A percentile compares a stretch with the other conserved stretches of the same genome.
Conservation (phyloP, 2,113 vertebrate species). For the Muntiacus reevesi region DNA sequence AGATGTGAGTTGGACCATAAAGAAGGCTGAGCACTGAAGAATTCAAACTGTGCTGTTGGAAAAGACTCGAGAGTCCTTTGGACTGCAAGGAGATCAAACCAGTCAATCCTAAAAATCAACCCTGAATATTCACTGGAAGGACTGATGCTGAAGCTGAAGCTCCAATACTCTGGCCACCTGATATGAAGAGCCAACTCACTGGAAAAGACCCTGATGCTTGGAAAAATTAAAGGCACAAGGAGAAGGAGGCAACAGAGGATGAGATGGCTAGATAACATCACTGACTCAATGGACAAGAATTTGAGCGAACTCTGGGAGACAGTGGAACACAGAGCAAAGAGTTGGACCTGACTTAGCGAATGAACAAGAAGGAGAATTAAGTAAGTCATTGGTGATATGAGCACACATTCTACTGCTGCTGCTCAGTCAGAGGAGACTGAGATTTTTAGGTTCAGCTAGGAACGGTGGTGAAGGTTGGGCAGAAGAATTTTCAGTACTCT, state of each 20-base stretch:
- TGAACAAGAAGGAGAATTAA: not conserved
- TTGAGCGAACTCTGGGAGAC: not conserved
- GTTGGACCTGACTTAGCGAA: not conserved
- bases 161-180: not conserved
- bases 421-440: not conserved
- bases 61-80: not conserved
- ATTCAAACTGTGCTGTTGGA: not conserved
- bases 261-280: not conserved
- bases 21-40: not conserved
- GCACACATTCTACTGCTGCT: not conserved
- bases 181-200: not conserved
- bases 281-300: not conserved
- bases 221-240: not conserved
- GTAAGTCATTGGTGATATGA: not conserved
- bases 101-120: not conserved
- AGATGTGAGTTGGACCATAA: not conserved
- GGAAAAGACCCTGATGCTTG: not conserved
- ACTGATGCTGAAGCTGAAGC: not conserved
- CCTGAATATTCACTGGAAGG: not conserved
- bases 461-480: not conserved
- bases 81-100: not conserved
- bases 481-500: not conserved
- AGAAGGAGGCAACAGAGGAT: not conserved
- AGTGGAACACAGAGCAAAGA: not conserved
- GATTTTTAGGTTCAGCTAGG: not conserved